A percentile compares a stretch with the other conserved stretches of the same genome.
phyloP scores from a whole-genome alignment of 2,797 vertebrate species.

The Scleropages formosus region DNA sequence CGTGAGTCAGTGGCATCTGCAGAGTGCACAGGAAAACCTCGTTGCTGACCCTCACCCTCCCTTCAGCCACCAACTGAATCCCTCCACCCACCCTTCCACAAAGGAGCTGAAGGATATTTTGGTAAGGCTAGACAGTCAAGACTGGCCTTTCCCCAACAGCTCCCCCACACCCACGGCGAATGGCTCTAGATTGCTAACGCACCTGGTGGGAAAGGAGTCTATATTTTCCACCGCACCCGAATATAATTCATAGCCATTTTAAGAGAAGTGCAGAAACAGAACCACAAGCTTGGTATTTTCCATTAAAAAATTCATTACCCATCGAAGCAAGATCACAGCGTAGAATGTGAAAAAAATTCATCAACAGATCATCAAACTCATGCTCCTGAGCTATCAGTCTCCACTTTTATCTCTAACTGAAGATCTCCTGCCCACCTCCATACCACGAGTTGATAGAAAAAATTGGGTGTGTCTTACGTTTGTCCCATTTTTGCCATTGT shows the following conservation, averaged over 20 bases:
- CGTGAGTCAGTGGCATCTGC: constrained; percentile 16
- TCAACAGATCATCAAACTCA: not conserved
- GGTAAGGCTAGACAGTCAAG: constrained; percentile 33
- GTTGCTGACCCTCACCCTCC: too few relatives aligned
- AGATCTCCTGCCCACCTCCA: too few relatives aligned
- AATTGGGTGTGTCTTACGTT: not conserved
- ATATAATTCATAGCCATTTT: not conserved
- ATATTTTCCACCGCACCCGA: constrained; percentile 18
- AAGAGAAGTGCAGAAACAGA: not conserved
- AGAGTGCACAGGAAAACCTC: too few relatives aligned
- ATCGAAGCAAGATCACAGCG: not conserved
- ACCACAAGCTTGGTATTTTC: too few relatives aligned
- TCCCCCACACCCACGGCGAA: not conserved
- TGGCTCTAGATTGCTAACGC: constrained; percentile 5
- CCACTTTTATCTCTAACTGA: too few relatives aligned
- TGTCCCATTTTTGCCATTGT: not conserved
- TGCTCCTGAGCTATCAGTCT: too few relatives aligned
- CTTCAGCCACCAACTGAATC: not conserved
- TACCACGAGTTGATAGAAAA: too few relatives aligned
- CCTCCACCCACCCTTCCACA: not conserved
- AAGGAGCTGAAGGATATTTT: constrained; percentile 24
- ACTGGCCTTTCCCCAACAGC: constrained; percentile 3
- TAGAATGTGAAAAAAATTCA: not conserved
- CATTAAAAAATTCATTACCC: too few relatives aligned
- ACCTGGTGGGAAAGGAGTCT: constrained; percentile 10